Evolutionary conservation across 2,113 vertebrate species (phyloP), one percentile per base, ranked within the genome.

Genomic region (Paratilapia polleni): DNA sequence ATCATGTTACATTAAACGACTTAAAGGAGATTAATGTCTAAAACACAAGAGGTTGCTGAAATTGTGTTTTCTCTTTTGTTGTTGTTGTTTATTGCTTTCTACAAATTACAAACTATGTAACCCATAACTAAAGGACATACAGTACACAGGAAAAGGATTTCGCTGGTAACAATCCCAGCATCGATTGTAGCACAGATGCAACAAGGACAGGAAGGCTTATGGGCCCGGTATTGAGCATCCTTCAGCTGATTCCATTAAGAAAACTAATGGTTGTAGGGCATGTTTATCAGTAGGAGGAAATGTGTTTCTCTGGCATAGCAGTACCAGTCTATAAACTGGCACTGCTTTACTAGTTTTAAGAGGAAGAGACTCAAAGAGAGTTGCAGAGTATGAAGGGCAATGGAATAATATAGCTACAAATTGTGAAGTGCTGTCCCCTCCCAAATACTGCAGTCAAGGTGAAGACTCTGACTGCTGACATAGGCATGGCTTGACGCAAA

Each of bases 321-420:
- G 75, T 34, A 31, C 80, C 58, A 81, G 57, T 80, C 59, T 36
- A 49, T 60, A 76, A 80, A 84, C 54, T 81, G 52, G 75, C 36
- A 73, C 68, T 34, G 68, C 26, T 73, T 73, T 73, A 73, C 68
- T 78, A 61, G 74, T 75, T 64, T 83, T 87, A 34, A 73, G 60
- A 77, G 20, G 19, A 68, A 77, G 52, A 80, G 54, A 62, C 31
- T 74, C 36, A 28, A 64, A 81, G 52, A 56, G 56, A 81, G 64
- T 85, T 11, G 73, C 79, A 85, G 58, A 87, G 83, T 83, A 83
- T 86, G 85, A 91, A 90, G 88, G 87, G 79, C 84, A 62, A 74
- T 36, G 66, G 82, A 66, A 86, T 88, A 89, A 85, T 91, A 87
- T 11, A 63, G 81, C 61, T 80, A 82, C 82, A 85, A 89, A 81